phyloP scores from a whole-genome alignment of 2,797 vertebrate genomes.

The Xyrichtys novacula region DNA sequence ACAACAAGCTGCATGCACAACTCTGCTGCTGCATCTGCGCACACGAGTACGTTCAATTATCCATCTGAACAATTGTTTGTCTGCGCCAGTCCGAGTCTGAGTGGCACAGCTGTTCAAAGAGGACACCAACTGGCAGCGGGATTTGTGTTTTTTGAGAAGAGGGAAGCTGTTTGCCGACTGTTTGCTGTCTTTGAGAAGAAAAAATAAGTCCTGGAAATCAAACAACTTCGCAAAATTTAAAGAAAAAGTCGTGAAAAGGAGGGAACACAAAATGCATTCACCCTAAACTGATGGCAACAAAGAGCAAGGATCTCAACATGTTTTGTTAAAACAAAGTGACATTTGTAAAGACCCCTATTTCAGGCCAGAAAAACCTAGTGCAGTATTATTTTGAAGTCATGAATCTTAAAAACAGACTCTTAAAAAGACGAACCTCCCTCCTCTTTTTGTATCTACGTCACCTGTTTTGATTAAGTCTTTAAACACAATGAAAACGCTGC shows the following conservation, averaged over 20 bases:
- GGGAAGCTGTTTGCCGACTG: slow-evolving; percentile 30
- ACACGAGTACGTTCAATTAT: slow-evolving; percentile 50
- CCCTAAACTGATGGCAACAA: background rate
- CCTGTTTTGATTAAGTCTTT: slow-evolving; percentile 13
- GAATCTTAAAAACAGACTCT: slow-evolving; percentile 1
- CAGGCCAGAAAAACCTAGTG: too few relatives aligned
- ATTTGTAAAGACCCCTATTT: background rate
- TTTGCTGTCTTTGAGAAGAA: slow-evolving; percentile 16
- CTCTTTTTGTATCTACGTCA: background rate
- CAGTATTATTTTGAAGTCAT: background rate
- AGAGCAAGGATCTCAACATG: background rate
- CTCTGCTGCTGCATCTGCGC: slow-evolving; percentile 44
- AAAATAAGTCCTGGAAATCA: slow-evolving; percentile 35
- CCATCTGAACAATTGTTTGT: slow-evolving; percentile 66
- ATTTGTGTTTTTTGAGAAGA: slow-evolving; percentile 55
- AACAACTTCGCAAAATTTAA: background rate
- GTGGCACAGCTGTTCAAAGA: slow-evolving; percentile 74
- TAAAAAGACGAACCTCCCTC: background rate
- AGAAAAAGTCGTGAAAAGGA: background rate
- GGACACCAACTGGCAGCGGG: slow-evolving; percentile 63
- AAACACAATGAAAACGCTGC: slow-evolving; percentile 29
- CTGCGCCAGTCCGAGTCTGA: slow-evolving; percentile 49
- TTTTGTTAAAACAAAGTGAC: too few relatives aligned
- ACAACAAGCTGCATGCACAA: slow-evolving; percentile 22
- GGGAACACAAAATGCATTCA: background rate